These are phyloP conservation scores for Lamellibrachia columna DNA, from an alignment of 2,888 invertebrate species.

Conservation along the genomic window DNA sequence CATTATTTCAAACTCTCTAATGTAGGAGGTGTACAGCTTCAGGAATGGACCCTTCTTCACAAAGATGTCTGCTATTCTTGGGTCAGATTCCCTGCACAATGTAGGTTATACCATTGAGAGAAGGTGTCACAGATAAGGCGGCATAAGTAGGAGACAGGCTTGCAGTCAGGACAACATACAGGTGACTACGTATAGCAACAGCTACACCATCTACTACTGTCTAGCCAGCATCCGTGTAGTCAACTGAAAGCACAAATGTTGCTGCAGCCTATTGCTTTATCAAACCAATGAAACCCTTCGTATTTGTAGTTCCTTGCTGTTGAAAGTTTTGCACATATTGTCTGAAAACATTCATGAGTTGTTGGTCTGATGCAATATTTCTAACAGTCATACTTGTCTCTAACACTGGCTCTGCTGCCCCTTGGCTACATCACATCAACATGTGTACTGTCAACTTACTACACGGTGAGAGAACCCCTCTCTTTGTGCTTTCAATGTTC, in stretches of 20 bases:
- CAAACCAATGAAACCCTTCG: not conserved
- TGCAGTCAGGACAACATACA: not conserved
- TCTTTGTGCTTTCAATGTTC: too few species aligned
- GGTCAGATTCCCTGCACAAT: conserved; percentile 57
- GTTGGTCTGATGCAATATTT: too few species aligned
- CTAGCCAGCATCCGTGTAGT: not conserved
- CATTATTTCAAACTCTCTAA: conserved; percentile 70
- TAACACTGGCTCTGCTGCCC: too few species aligned
- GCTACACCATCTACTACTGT: not conserved
- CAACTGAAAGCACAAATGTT: not conserved
- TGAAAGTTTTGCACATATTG: too few species aligned
- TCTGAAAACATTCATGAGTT: too few species aligned
- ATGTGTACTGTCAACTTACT: too few species aligned
- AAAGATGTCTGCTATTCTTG: conserved; percentile 71
- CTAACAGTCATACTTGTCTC: too few species aligned
- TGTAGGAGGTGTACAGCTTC: conserved; percentile 71
- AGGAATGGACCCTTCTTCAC: conserved; percentile 72
- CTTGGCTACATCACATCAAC: too few species aligned
- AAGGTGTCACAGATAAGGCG: conserved; percentile 38
- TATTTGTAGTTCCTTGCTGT: too few species aligned
- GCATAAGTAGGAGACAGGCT: not conserved
- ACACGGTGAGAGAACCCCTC: too few species aligned
- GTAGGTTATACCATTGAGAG: conserved; percentile 2
- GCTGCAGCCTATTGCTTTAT: not conserved
- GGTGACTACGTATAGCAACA: not conserved